A percentile compares a stretch with the other conserved stretches of the same genome.
Conservation (phyloP, 2,797 vertebrate species). For the Coilia nasus region DNA sequence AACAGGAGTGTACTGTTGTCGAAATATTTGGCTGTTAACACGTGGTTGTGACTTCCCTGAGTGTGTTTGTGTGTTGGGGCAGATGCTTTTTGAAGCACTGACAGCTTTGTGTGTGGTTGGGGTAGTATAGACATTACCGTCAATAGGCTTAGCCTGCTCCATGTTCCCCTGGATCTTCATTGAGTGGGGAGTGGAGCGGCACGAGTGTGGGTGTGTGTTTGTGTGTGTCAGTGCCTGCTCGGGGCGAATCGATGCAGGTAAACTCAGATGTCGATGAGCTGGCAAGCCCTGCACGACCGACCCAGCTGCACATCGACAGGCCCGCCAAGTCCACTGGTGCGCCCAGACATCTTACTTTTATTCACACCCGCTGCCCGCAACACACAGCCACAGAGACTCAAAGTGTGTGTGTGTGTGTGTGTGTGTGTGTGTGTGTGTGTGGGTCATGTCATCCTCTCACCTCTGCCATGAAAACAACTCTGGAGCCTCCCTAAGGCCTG, state of each 20-base stretch:
- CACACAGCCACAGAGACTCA: neutral
- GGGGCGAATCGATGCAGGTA: constrained; percentile 55
- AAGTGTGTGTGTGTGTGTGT: neutral
- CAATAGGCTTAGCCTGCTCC: constrained; percentile 4
- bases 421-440: constrained; percentile 48
- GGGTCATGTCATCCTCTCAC: constrained; percentile 49
- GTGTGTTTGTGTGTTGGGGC: too few relatives aligned
- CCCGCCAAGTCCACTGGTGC: constrained; percentile 15
- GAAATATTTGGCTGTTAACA: too few relatives aligned
- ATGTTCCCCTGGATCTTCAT: too few relatives aligned
- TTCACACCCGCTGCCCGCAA: neutral
- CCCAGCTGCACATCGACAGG: constrained; percentile 50
- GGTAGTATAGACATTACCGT: neutral
- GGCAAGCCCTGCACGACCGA: constrained; percentile 11
- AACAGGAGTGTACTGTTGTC: neutral
- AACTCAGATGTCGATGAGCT: constrained; percentile 51
- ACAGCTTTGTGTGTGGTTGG: neutral
- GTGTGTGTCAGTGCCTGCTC: neutral
- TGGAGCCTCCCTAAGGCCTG: constrained; percentile 55
- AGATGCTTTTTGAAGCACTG: neutral
- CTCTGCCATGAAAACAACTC: constrained; percentile 52
- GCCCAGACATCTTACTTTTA: neutral
- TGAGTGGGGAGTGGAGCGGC: neutral
- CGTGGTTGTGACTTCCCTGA: too few relatives aligned
- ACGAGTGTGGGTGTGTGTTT: neutral